Evolutionary conservation across 2,888 invertebrate genomes (phyloP), one percentile per base, ranked within the genome.

Genomic region (Busseola fusca): DNA sequence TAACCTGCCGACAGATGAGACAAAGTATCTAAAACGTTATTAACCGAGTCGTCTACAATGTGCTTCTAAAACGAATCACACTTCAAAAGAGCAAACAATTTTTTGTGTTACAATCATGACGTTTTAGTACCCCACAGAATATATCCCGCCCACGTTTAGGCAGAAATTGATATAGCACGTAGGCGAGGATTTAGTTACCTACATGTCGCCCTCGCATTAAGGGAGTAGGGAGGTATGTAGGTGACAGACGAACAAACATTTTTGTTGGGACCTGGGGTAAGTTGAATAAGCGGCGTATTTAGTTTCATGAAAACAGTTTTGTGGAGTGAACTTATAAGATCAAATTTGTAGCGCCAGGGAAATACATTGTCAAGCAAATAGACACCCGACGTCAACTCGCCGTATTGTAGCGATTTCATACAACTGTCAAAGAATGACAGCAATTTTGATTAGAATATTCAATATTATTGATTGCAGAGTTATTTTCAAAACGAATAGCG

Each of bases 151-250:
- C 58, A 66, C 80, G 27, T 52, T 37, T 16, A 21, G 30, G 14
- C n/a, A n/a, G 66, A 63, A 42, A 67, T 68, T 75, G 68, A 80
- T 75, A 74, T 3, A 21, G 57, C 52, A 67, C 62, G 66, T 54
- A 27, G 80, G 54, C 42, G 59, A 56, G 45, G 50, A 45, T 59
- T 64, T n/a, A 48, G 62, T 79, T 59, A n/a, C n/a, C n/a, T n/a
- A 50, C 75, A 45, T 37, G 40, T 60, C 37, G 4, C 59, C 12
- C 10, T 56, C 56, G 63, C 14, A n/a, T 58, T 40, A n/a, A 9
- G 54, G 34, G 76, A 52, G 59, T 60, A 56, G 42, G 64, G 25
- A 76, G 69, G n/a, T 27, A 14, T 56, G 30, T 42, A 37, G 34
- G 54, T 64, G 30, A 30, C 16, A 50, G 50, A 48, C 37, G 6